Evolutionary conservation across 2,113 vertebrate genomes (phyloP), one percentile per base, ranked within the genome.

Genomic region (Aspiorhynchus laticeps): DNA sequence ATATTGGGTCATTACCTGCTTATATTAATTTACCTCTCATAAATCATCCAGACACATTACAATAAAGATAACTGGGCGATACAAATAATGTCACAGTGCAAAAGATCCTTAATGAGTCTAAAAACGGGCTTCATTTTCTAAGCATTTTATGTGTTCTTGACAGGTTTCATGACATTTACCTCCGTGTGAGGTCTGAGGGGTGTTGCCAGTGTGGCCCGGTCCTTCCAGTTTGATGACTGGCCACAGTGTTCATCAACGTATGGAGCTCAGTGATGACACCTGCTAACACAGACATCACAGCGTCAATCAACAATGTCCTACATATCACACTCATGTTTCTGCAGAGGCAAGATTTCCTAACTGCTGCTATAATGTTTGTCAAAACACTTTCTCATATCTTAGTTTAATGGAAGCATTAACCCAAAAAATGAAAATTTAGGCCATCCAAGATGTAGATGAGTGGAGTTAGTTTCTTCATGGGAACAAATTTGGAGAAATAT

Each of bases 171-270:
- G n/a, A 0, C 28, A 38, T 7, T 15, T 91, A 95, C 95, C 92
- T 93, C 43, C 12, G 2, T 0, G 91, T 94, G 11, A 94, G 84
- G 31, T 95, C 94, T 0, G 93, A 90, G 0, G 94, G 93, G 85
- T 94, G 92, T 61, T 93, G 92, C 94, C 94, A 93, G 17, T 14
- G 61, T 2, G 1, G 77, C 2, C 78, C 85, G 1, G 10, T 17
- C 0, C 8, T 0, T 10, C 61, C 76, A 41, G 14, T 11, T 0
- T 19, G 43, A 88, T 85, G 3, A 31, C 87, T 87, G 1, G 92
- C 92, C 1, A 95, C 92, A 0, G 76, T 4, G 1, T 71, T 88
- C 93, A 95, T 94, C 48, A 94, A 80, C 5, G 78, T 80, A 14
- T 69, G 36, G 19, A 95, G 91, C 83, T 95, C 94, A 2, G 26